A percentile compares a stretch with the other conserved stretches of the same genome.
Conservation (phyloP, 23 tunicate species). For the Ciona savignyi region DNA sequence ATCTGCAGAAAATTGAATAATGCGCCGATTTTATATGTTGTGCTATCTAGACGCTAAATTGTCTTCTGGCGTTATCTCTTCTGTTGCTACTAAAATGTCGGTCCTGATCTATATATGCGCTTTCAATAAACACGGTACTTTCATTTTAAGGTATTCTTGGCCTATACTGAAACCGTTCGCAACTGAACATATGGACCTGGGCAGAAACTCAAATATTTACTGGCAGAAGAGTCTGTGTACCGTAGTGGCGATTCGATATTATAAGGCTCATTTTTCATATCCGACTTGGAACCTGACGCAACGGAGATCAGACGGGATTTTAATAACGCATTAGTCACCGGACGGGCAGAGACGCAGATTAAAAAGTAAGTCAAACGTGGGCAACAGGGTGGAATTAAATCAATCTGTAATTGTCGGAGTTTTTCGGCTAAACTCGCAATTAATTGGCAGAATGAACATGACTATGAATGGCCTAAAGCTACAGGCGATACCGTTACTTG, state of each 20-base stretch:
- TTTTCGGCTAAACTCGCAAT: background rate
- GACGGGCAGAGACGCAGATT: background rate
- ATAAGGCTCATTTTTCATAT: background rate
- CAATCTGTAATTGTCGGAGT: background rate
- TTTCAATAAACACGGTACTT: no score
- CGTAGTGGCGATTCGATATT: background rate
- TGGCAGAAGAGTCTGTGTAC: background rate
- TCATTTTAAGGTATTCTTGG: no score
- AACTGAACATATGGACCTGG: background rate
- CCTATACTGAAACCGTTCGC: no score
- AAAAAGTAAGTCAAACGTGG: background rate
- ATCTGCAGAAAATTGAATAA: no score
- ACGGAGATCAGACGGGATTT: background rate
- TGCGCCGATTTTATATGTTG: no score
- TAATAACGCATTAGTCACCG: background rate
- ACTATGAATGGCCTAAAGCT: background rate
- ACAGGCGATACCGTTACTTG: background rate
- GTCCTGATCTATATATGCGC: no score
- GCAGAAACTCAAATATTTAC: background rate
- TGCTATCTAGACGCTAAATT: no score
- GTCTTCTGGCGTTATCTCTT: no score
- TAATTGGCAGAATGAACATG: background rate
- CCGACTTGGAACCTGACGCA: background rate
- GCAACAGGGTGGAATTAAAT: background rate
- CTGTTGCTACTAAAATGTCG: no score